These are phyloP conservation scores for Eupithecia inturbata DNA, from an alignment of 2,888 invertebrate genomes.

Conservation along the genomic window DNA sequence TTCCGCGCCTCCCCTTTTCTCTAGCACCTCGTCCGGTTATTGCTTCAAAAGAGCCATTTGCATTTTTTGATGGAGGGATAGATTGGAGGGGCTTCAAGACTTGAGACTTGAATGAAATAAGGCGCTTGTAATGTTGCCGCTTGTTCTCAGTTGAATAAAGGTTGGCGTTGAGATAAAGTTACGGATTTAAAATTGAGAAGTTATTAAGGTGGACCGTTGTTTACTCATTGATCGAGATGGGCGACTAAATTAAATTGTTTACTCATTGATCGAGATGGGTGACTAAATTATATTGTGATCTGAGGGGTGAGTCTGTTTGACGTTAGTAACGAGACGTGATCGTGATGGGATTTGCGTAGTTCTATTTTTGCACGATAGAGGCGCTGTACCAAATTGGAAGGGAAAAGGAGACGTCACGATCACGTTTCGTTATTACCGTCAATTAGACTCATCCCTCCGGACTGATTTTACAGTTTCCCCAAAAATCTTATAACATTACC, in stretches of 20 bases:
- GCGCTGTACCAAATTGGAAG: no score
- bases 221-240: neutral
- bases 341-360: no score
- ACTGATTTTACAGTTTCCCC: no score
- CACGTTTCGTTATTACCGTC: no score
- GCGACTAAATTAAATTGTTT: neutral
- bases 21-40: slow-evolving; percentile 40
- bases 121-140: slow-evolving; percentile 30
- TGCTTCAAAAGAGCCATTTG: slow-evolving; percentile 46
- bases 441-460: no score
- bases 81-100: slow-evolving; percentile 29
- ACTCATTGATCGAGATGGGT: neutral
- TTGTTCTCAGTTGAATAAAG: slow-evolving; percentile 28
- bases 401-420: no score
- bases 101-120: slow-evolving; percentile 29
- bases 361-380: no score
- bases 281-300: neutral
- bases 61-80: slow-evolving; percentile 45
- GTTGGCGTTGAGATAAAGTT: slow-evolving; percentile 4
- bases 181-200: neutral
- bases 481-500: no score
- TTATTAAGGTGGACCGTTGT: neutral
- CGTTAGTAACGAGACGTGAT: no score
- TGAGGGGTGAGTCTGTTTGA: no score
- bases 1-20: slow-evolving; percentile 18